Conservation (phyloP, 2,888 invertebrate genomes). For the Hecatera dysodea region DNA sequence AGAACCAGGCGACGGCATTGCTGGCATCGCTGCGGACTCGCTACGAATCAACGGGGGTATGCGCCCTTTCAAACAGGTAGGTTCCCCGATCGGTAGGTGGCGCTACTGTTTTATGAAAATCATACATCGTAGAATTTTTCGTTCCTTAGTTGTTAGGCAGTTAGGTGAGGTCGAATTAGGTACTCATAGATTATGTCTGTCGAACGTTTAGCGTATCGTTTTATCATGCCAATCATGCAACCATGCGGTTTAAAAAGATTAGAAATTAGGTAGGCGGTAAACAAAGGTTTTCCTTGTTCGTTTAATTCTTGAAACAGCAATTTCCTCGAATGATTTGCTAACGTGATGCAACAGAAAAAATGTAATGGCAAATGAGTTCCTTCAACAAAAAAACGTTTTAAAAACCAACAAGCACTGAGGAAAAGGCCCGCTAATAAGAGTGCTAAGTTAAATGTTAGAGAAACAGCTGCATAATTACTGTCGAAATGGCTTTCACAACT, state of each 20-base stretch:
- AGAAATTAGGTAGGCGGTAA: slow-evolving; percentile 9
- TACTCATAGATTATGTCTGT: slow-evolving; percentile 17
- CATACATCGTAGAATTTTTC: slow-evolving; percentile 56
- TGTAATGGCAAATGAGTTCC: slow-evolving; percentile 34
- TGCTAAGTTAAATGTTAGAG: slow-evolving; percentile 75
- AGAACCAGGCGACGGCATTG: slow-evolving; percentile 96
- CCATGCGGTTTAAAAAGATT: background rate
- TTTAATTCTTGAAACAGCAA: slow-evolving; percentile 14
- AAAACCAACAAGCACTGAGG: slow-evolving; percentile 44
- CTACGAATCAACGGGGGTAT: slow-evolving; percentile 99
- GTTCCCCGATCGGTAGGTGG: slow-evolving; percentile 81
- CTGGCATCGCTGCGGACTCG: slow-evolving; percentile 98
- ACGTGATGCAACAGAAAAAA: slow-evolving; percentile 31
- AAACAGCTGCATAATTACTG: slow-evolving; percentile 74
- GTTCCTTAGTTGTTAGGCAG: slow-evolving; percentile 51
- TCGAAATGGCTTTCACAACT: slow-evolving; percentile 64
- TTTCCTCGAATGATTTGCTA: slow-evolving; percentile 26
- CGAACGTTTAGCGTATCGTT: slow-evolving; percentile 1
- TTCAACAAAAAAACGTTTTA: slow-evolving; percentile 19
- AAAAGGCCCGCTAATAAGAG: slow-evolving; percentile 75
- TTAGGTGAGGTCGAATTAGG: slow-evolving; percentile 38
- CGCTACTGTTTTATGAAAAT: slow-evolving; percentile 68
- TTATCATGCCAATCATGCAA: slow-evolving; percentile 8
- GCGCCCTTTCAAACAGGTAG: slow-evolving; percentile 98
- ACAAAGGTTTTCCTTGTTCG: slow-evolving; percentile 22